Base-by-base conservation (phyloP, 2,888 invertebrate species). In the Dione juno region DNA sequence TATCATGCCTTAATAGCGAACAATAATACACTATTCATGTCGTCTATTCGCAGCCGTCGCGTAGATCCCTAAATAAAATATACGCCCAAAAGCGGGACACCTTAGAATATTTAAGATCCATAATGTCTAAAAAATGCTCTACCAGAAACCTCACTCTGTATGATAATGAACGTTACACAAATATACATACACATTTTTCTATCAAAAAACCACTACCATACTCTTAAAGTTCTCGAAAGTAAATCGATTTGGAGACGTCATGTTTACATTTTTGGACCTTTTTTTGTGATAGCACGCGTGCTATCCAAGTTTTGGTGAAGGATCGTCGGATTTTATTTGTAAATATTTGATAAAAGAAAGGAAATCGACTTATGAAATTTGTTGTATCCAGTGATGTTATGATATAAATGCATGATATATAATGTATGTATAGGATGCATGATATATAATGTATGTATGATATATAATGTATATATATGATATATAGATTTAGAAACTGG, bases 61-160 rank as follows among this genome's bases (percentile, higher is more conserved):
- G 54, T 11, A 13, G 37, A 13, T 71, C 70, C 75, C 70, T 75
- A 75, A 78, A 78, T 76, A 75, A 76, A 59, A 73, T 71, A 76
- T 74, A 54, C 64, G 66, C 67, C 48, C 43, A 54, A 75, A 70
- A 74, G 74, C 66, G 72, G 54, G 77, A 74, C 75, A 67, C 74
- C 75, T 76, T 79, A 73, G 76, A 77, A 77, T 79, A 77, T 79
- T 78, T 77, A 78, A 75, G 74, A 74, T 67, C 75, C 72, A 76
- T 77, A 77, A 77, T 75, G 75, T 72, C 59, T 77, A 69, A 77
- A 77, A 77, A 76, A 76, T 75, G 74, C 67, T 57, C 28, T 19
- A 52, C 67, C n/a, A n/a, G n/a, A n/a, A n/a, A 70, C 74, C 75
- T 68, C 70, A 77, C 77, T 78, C 75, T 78, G 75, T 77, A 78